Evolutionary conservation across 2,797 vertebrate species (phyloP), one percentile per base, ranked within the genome.

Genomic region (Cossypha polioptera): DNA sequence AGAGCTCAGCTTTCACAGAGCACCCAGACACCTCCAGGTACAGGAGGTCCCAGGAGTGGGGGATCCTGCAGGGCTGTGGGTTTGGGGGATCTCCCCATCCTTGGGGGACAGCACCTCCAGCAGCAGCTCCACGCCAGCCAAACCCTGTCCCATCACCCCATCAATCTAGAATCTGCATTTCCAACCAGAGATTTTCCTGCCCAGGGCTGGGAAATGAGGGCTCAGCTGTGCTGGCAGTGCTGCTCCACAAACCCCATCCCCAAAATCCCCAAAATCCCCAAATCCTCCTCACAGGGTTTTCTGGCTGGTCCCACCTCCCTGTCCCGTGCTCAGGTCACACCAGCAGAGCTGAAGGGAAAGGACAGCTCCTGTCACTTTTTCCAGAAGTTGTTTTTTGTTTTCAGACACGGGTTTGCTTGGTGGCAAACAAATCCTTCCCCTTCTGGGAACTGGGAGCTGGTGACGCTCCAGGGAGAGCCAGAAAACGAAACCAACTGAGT

Each of bases 401-500:
- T 33, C 48, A 47, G 55, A 35, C 65, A 28, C 0, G 5, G 33
- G 12, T 88, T 85, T 79, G 51, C 95, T 84, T 91, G 72, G 45
- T 1, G 21, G 14, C 47, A 95, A 94, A 96, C 42, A 93, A 55
- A 90, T 65, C 57, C 22, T 75, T 59, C 47, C 31, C 59, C 40
- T 85, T 53, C 62, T 33, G 53, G 63, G 57, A 73, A 22, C 5
- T 2, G 1, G 40, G 51, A 68, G 36, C 42, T 2, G 0, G 47
- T 6, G 43, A 66, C 7, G 5, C 24, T 48, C 65, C 63, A 21
- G 58, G 7, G 38, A 86, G 78, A 59, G 51, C 12, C 62, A 65
- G 36, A 96, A 95, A 97, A 91, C 0, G 50, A 96, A 96, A 93
- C 57, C 11, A 19, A 33, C 90, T 96, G 96, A 97, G n/a, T 96